Percentiles rank a stretch among this genome's conserved stretches.
Evolutionary conservation across 1,140 invertebrate species (phyloP).

Genomic region (Formica exsecta): DNA sequence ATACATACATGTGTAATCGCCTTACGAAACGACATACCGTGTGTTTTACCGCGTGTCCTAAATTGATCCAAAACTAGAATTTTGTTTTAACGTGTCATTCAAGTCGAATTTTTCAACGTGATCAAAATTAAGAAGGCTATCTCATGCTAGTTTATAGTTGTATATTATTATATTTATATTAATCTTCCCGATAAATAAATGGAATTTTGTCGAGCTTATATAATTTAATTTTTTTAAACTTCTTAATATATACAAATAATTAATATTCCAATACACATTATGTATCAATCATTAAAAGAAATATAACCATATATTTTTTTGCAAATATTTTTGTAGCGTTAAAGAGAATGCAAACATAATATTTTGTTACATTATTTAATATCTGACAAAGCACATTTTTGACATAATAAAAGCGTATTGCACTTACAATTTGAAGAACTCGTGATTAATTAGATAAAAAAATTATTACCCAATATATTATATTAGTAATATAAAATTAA

Average conservation of each 20-base stretch:
- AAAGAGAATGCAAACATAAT: not conserved
- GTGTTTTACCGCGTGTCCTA: slow-evolving; percentile 28
- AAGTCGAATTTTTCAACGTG: not conserved
- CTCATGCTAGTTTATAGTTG: not conserved
- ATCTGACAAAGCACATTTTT: not conserved
- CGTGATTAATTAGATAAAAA: not conserved
- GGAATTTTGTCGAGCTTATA: not conserved
- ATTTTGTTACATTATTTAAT: slow-evolving; percentile 4
- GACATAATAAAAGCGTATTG: not conserved
- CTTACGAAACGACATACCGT: not conserved
- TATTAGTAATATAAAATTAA: not conserved
- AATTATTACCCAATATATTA: not conserved
- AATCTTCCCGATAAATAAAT: not conserved
- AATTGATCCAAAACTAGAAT: slow-evolving; percentile 31
- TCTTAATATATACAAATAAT: not conserved
- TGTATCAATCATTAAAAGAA: not conserved
- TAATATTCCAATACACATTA: not conserved
- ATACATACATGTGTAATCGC: not conserved
- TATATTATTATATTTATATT: not conserved
- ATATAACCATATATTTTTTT: not conserved
- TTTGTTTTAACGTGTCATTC: slow-evolving; percentile 45
- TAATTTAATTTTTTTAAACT: not conserved
- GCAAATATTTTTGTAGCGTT: not conserved
- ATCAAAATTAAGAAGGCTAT: not conserved
- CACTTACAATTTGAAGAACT: not conserved